A percentile compares a stretch with the other conserved stretches of the same genome.
These are phyloP conservation scores for Lanistes nyassanus DNA, from an alignment of 1,140 invertebrate species.

Conservation along the genomic window DNA sequence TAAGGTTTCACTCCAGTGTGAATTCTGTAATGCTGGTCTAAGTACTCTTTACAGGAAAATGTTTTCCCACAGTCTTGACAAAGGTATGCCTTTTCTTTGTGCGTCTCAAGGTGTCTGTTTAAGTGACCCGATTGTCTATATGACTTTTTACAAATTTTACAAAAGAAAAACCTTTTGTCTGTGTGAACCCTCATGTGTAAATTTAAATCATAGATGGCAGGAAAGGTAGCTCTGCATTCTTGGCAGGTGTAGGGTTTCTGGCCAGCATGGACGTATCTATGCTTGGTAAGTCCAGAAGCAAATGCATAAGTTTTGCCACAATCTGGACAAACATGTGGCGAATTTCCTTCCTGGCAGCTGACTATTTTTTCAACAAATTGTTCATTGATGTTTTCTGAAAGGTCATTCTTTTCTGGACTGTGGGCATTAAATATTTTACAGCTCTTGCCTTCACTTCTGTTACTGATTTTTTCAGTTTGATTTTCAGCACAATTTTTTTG, in stretches of 20 bases:
- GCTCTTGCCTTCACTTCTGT: too few species aligned
- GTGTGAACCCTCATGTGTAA: constrained; percentile 9
- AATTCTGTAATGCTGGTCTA: too few species aligned
- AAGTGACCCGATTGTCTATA: background rate
- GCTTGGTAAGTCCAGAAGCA: background rate
- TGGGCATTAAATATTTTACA: too few species aligned
- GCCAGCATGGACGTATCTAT: background rate
- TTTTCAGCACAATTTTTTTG: too few species aligned
- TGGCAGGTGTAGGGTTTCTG: background rate
- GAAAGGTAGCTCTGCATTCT: background rate
- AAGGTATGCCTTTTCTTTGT: background rate
- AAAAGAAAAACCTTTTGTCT: background rate
- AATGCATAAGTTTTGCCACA: background rate
- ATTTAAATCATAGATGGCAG: background rate
- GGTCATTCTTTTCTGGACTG: too few species aligned
- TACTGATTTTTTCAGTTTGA: too few species aligned
- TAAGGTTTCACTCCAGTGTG: too few species aligned
- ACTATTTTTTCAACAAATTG: too few species aligned
- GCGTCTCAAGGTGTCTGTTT: background rate
- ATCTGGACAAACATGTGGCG: background rate
- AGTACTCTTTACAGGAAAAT: too few species aligned
- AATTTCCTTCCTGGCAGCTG: background rate
- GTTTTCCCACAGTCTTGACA: too few species aligned
- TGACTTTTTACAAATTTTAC: background rate
- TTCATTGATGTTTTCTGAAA: too few species aligned